Base-by-base conservation (phyloP, 2,888 invertebrate genomes). In the Melieria picta region DNA sequence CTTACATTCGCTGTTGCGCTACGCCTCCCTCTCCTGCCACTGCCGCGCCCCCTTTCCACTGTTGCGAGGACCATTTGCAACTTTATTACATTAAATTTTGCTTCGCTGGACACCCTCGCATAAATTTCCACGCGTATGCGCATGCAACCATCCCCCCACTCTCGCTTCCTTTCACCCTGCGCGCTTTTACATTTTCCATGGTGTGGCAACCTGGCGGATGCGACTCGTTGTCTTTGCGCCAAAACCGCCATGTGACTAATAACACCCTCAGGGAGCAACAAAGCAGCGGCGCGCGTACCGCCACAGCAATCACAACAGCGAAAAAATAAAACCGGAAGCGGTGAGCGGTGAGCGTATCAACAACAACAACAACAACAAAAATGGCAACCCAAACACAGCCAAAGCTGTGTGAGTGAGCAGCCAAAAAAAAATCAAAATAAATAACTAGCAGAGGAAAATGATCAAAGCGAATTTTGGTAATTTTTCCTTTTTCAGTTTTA, bases 201-300 rank as follows among this genome's bases (percentile, higher is more conserved):
- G 30, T 30, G 30, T 30, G 30, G 30, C 30, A 30, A 30, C 30
- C 30, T 30, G 30, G 30, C 30, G 30, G 30, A 30, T 30, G 30
- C 30, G 30, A 30, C 30, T 30, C 30, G 30, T 30, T 30, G 30
- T 30, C 52, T 64, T 47, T 42, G 56, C 13, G 58, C 30, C 56
- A 63, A 69, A 63, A 52, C 55, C 56, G 56, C 63, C 69, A 63
- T 80, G 79, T 81, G 82, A 83, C 84, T 83, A 83, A 83, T 83
- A 84, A 84, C 84, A 81, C 80, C 84, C 83, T 79, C 72, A 80
- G 83, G 83, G 81, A 81, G 61, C 66, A 10, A 60, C 60, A 60
- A 60, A 60, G 43, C 16, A 42, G 7, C 42, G 13, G 45, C 9
- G 11, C 7, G 52, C 30, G 30, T 30, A 30, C 30, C 30, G 30